Evolutionary conservation across 2,797 vertebrate species (phyloP).

Genomic region (Phoebastria nigripes): DNA sequence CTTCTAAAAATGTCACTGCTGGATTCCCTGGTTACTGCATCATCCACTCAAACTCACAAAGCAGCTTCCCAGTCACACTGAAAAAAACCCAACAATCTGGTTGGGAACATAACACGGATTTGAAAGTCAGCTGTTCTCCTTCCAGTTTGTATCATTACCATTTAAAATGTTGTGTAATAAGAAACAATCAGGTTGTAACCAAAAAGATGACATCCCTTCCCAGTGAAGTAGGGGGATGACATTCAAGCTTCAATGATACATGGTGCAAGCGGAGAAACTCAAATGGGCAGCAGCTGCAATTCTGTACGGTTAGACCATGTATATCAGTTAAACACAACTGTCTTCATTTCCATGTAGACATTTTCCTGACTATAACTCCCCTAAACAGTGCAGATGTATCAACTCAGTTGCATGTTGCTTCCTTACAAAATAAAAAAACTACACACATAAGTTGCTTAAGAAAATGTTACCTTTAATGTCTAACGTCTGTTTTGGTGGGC

Average conservation of each 20-base stretch:
- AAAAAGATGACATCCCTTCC: neutral
- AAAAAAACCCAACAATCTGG: neutral
- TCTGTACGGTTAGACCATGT: neutral
- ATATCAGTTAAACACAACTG: neutral
- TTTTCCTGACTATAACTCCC: neutral
- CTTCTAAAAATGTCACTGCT: neutral
- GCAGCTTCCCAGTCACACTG: neutral
- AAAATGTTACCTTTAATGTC: neutral
- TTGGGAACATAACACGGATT: neutral
- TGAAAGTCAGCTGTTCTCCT: neutral
- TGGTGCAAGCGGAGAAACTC: neutral
- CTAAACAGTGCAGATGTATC: neutral
- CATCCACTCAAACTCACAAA: neutral
- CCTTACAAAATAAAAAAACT: neutral
- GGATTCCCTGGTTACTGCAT: neutral
- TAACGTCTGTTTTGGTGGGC: neutral
- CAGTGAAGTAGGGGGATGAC: neutral
- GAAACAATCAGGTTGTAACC: neutral
- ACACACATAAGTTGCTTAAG: neutral
- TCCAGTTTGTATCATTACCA: neutral
- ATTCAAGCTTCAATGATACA: neutral
- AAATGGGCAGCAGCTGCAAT: neutral
- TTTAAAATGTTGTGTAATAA: neutral
- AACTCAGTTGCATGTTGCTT: neutral
- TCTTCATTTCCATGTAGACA: fast-evolving